Evolutionary conservation across 2,113 vertebrate genomes (phyloP).

Genomic region (Odocoileus hemionus): DNA sequence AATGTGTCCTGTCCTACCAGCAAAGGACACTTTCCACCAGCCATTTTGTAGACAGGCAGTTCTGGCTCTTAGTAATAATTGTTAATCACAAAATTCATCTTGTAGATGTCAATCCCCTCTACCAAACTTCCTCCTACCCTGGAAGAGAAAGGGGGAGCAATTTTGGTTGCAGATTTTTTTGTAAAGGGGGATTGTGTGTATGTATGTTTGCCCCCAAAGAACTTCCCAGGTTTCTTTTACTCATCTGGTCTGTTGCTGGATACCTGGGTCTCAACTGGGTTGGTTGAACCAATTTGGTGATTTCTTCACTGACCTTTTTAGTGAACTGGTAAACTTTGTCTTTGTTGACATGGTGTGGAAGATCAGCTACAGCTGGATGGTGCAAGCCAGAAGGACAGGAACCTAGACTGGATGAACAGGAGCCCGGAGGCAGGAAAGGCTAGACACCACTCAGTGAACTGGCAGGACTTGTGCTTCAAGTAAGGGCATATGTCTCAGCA

Average conservation of each 20-base stretch:
- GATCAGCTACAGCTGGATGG: neutral
- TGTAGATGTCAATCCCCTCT: neutral
- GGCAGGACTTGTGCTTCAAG: neutral
- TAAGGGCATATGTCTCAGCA: neutral
- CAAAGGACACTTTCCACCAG: neutral
- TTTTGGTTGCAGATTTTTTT: neutral
- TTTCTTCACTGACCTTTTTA: neutral
- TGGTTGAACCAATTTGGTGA: neutral
- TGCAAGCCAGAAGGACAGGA: neutral
- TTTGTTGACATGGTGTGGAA: neutral
- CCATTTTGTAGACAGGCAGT: neutral
- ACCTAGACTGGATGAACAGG: neutral
- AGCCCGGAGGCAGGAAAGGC: neutral
- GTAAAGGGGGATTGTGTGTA: neutral
- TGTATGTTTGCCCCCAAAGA: neutral
- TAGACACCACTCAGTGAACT: neutral
- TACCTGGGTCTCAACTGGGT: neutral
- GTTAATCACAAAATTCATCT: neutral
- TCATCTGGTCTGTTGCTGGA: neutral
- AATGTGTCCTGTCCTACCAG: neutral
- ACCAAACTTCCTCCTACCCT: neutral
- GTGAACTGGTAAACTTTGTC: neutral
- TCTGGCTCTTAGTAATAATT: neutral
- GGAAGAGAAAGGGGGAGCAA: neutral
- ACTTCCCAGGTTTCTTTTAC: neutral